These are phyloP conservation scores for Drosophila paramelanica DNA, from an alignment of 2,888 invertebrate genomes.

Conservation along the genomic window DNA sequence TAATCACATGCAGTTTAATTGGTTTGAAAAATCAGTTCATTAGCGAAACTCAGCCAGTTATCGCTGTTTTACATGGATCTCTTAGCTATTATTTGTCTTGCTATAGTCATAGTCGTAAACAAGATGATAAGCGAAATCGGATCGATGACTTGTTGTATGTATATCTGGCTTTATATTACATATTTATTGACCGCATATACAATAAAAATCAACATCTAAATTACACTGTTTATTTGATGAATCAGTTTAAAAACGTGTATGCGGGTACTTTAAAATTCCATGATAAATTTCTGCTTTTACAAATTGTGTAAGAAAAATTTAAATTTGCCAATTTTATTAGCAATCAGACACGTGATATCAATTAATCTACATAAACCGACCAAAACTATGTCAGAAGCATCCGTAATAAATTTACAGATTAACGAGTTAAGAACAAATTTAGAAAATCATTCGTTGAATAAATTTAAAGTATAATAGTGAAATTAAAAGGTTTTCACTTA, in stretches of 20 bases:
- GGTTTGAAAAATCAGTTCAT: not conserved
- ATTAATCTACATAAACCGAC: not conserved
- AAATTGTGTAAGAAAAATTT: slow-evolving; percentile 4
- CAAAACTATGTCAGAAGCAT: not conserved
- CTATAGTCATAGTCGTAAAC: slow-evolving; percentile 3
- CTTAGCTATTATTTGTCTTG: not conserved
- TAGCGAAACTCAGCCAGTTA: not conserved
- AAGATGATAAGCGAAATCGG: slow-evolving; percentile 26
- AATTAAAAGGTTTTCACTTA: not conserved
- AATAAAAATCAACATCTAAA: slow-evolving; percentile 30
- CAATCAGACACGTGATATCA: slow-evolving; percentile 31
- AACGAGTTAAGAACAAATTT: not conserved
- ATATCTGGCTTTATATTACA: not conserved
- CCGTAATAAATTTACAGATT: not conserved
- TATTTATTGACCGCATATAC: slow-evolving; percentile 7
- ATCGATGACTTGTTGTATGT: not conserved
- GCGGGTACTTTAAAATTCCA: slow-evolving; percentile 33
- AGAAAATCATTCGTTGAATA: too few species aligned
- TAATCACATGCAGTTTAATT: slow-evolving; percentile 38
- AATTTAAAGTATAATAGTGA: not conserved
- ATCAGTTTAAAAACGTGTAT: slow-evolving; percentile 10
- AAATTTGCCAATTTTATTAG: slow-evolving; percentile 16
- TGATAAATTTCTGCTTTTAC: not conserved
- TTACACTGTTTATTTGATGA: slow-evolving; percentile 30
- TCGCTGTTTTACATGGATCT: not conserved